Conservation (phyloP, 2,888 invertebrate species). For the Nycteola revayana region DNA sequence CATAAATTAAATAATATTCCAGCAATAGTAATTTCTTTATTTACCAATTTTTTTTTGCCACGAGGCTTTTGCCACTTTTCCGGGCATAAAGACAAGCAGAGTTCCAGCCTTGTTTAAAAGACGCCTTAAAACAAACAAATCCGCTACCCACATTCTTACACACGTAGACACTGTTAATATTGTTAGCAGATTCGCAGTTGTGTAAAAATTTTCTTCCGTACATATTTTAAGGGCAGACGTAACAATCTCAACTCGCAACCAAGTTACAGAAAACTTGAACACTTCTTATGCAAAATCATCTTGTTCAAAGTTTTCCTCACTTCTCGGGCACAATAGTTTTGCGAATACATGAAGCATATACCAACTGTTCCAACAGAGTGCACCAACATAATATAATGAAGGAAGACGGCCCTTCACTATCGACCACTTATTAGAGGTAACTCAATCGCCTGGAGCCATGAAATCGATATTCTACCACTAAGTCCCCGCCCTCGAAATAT, state of each 20-base stretch:
- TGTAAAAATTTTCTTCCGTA: slow-evolving; percentile 22
- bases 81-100: too few relatives aligned
- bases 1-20: too few relatives aligned
- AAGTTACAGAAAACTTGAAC: slow-evolving; percentile 33
- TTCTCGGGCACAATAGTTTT: slow-evolving; percentile 23
- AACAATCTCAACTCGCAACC: slow-evolving; percentile 28
- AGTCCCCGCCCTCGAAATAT: slow-evolving; percentile 21
- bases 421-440: slow-evolving; percentile 56
- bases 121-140: too few relatives aligned
- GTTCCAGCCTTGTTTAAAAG: too few relatives aligned
- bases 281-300: slow-evolving; percentile 39
- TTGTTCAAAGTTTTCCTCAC: slow-evolving; percentile 43
- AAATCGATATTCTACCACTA: slow-evolving; percentile 40
- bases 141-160: too few relatives aligned
- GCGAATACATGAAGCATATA: slow-evolving; percentile 1
- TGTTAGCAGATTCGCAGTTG: slow-evolving; percentile 9
- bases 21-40: too few relatives aligned
- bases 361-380: slow-evolving; percentile 10
- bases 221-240: slow-evolving; percentile 26
- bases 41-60: too few relatives aligned
- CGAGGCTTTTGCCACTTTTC: too few relatives aligned
- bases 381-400: slow-evolving; percentile 24
- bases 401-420: slow-evolving; percentile 59
- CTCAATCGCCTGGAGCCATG: slow-evolving; percentile 52
- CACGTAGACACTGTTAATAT: too few relatives aligned